Base-by-base conservation (phyloP, 2,113 vertebrate genomes). In the Caracal caracal region DNA sequence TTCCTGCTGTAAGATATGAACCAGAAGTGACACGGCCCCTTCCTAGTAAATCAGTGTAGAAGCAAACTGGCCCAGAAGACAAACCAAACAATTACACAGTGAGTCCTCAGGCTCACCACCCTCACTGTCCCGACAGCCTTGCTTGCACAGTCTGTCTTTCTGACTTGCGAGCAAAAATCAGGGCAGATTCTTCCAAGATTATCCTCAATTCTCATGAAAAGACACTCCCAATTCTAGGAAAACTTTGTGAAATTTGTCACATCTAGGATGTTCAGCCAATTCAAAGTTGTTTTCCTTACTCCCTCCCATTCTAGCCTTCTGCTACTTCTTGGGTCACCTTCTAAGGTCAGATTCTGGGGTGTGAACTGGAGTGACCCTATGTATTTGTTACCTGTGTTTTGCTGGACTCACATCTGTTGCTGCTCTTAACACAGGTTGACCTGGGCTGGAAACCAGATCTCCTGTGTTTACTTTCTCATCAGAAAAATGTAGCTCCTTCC, bases 201-300 rank as follows among this genome's bases (percentile, higher is more conserved):
- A 63, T n/a, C 51, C 90, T 95, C 28, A 79, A 3, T 85, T 96
- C 90, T 92, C n/a, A 92, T 76, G 94, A 95, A 94, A 84, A 94
- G 88, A 59, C 30, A 88, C 84, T 93, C 76, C 70, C 30, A 43
- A 90, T 97, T 96, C 94, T 88, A 93, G 59, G 96, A 83, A 97
- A 88, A 84, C 2, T 37, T 89, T 9, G 63, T 1, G 13, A 83
- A 90, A 75, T 93, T 37, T 90, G n/a, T n/a, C 81, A 22, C 43
- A 37, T 65, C 30, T 75, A 6, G 15, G 28, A 47, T 84, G 24
- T 79, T 87, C 33, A 86, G 49, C 26, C 53, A 96, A 10, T 71
- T 49, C 71, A 71, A 83, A 92, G 43, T 79, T 89, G 53, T 94
- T 95, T 93, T 93, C 68, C 82, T 97, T 40, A 53, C 17, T 82